Evolutionary conservation across 2,797 vertebrate genomes (phyloP).

Genomic region (Sebastes hubbsi): DNA sequence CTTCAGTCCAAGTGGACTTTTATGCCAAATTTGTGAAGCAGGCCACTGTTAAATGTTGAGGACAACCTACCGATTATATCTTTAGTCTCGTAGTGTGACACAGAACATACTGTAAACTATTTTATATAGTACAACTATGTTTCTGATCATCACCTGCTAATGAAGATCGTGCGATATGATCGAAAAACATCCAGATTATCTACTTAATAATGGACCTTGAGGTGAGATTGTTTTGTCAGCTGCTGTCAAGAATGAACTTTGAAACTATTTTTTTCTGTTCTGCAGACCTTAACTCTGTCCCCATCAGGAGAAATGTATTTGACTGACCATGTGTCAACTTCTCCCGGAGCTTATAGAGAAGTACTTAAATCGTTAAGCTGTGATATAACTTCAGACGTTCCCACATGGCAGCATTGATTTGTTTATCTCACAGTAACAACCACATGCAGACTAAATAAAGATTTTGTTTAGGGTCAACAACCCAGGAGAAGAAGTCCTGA

Average conservation of each 20-base stretch:
- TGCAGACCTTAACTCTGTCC: background rate
- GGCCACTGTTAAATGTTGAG: too few relatives aligned
- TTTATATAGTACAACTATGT: background rate
- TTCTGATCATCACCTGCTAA: too few relatives aligned
- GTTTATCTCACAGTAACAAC: background rate
- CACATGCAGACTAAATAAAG: background rate
- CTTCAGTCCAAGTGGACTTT: too few relatives aligned
- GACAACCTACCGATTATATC: background rate
- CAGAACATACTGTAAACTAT: background rate
- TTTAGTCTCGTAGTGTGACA: background rate
- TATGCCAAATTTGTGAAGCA: too few relatives aligned
- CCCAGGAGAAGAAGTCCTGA: background rate
- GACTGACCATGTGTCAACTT: background rate
- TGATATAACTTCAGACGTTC: background rate
- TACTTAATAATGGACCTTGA: too few relatives aligned
- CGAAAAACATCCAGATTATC: too few relatives aligned
- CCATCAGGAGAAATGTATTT: background rate
- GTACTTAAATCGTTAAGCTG: too few relatives aligned
- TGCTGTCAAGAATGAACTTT: background rate
- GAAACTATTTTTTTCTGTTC: background rate
- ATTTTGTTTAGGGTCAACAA: background rate
- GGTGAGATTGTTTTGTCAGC: too few relatives aligned
- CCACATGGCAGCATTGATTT: background rate
- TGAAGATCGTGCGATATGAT: too few relatives aligned
- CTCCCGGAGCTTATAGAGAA: background rate